These are phyloP conservation scores for Latrodectus geometricus DNA, from an alignment of 1,140 invertebrate genomes.

Conservation along the genomic window DNA sequence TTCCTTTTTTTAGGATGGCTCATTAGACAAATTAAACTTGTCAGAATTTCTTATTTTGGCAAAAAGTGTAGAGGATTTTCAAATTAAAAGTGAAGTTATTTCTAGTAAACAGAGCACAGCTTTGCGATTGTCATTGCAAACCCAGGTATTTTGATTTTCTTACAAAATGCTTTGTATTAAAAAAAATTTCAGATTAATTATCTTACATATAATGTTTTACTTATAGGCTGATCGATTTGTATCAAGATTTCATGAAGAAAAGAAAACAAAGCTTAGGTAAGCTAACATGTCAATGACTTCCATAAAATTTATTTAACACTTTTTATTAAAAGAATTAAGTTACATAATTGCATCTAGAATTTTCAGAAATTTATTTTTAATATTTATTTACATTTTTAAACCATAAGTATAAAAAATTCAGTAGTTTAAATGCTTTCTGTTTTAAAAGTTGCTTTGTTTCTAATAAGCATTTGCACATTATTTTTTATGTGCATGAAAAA, in stretches of 20 bases:
- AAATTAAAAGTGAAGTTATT: constrained; percentile 79
- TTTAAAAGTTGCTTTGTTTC: too few relatives aligned
- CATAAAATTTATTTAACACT: too few relatives aligned
- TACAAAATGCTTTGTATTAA: background rate
- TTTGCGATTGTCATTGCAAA: constrained; percentile 85
- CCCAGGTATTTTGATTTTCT: constrained; percentile 70
- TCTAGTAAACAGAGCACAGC: constrained; percentile 84
- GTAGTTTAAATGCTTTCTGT: too few relatives aligned
- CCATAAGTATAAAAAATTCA: too few relatives aligned
- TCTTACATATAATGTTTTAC: constrained; percentile 25
- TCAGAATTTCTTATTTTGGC: constrained; percentile 83
- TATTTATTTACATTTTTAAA: too few relatives aligned
- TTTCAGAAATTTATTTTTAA: too few relatives aligned
- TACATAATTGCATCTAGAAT: too few relatives aligned
- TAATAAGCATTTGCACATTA: too few relatives aligned
- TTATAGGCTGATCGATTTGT: constrained; percentile 90
- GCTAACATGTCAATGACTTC: background rate
- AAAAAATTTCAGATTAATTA: constrained; percentile 21
- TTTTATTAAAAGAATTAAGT: too few relatives aligned
- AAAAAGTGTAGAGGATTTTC: constrained; percentile 83
- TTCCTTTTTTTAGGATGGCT: constrained; percentile 68
- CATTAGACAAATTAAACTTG: constrained; percentile 73
- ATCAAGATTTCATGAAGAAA: constrained; percentile 88
- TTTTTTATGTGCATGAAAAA: too few relatives aligned
- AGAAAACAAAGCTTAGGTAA: constrained; percentile 83